phyloP scores from a whole-genome alignment of 2,113 vertebrate genomes.

The Aplodontia rufa region DNA sequence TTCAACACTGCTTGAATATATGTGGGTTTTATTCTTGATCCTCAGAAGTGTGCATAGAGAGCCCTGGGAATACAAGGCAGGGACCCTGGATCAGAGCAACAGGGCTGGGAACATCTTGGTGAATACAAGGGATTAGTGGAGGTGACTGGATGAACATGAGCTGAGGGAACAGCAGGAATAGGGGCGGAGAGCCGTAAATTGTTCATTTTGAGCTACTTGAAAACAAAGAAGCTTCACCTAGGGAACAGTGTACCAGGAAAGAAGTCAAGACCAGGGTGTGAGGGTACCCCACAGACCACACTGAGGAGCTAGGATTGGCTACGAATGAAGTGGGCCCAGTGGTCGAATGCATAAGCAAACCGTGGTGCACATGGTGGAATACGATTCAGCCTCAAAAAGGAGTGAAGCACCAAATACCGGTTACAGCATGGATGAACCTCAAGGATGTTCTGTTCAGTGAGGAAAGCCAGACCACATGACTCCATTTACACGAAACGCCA shows the following conservation, averaged over 20 bases:
- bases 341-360: too few species aligned
- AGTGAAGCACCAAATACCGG: not conserved
- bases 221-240: not conserved
- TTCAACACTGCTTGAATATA: too few species aligned
- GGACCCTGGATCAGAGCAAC: not conserved
- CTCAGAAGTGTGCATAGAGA: too few species aligned
- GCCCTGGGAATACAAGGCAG: too few species aligned
- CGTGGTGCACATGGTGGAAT: not conserved
- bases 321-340: too few species aligned
- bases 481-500: not conserved
- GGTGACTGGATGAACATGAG: not conserved
- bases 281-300: not conserved
- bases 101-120: not conserved
- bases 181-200: not conserved
- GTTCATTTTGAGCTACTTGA: fast-evolving
- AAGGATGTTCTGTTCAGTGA: not conserved
- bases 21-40: too few species aligned
- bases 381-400: not conserved
- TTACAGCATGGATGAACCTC: too few species aligned
- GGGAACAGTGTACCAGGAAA: not conserved
- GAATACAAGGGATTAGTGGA: not conserved
- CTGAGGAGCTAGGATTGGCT: not conserved
- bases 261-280: not conserved
- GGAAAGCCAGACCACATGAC: not conserved
- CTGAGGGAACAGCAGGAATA: not conserved